Conservation (phyloP, 2,797 vertebrate genomes). For the Paratrypauchen microcephalus region DNA sequence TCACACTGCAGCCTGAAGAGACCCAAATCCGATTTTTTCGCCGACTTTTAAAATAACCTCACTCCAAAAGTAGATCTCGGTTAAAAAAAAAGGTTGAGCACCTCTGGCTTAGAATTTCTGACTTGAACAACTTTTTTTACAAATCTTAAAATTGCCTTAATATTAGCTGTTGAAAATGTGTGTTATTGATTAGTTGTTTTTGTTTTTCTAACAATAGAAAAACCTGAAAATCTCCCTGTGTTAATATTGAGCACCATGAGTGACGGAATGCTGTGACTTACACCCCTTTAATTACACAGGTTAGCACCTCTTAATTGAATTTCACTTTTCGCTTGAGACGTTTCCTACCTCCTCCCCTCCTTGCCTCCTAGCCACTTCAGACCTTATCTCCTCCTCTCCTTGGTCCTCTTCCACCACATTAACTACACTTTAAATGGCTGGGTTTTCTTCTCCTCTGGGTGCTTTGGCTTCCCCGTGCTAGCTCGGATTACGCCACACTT, state of each 20-base stretch:
- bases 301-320: slow-evolving; percentile 48
- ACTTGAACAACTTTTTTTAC: too few relatives aligned
- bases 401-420: slow-evolving; percentile 42
- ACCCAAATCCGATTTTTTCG: too few relatives aligned
- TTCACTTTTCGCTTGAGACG: neutral
- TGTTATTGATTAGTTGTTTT: neutral
- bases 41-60: too few relatives aligned
- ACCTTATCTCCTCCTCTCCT: slow-evolving; percentile 11
- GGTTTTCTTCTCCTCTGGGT: slow-evolving; percentile 49
- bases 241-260: neutral
- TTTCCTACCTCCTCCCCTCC: neutral
- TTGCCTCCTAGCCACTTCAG: neutral
- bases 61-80: too few relatives aligned
- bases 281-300: slow-evolving; percentile 34
- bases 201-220: too few relatives aligned
- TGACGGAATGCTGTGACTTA: neutral
- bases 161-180: too few relatives aligned
- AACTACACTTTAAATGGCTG: slow-evolving; percentile 55
- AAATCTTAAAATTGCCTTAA: too few relatives aligned
- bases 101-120: too few relatives aligned
- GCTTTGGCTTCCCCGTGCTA: slow-evolving; percentile 39
- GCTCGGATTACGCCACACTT: slow-evolving; percentile 67
- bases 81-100: too few relatives aligned
- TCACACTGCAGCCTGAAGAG: too few relatives aligned
- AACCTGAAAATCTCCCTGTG: neutral